Evolutionary conservation across 2,888 invertebrate species (phyloP).

Genomic region (Polyommatus icarus): DNA sequence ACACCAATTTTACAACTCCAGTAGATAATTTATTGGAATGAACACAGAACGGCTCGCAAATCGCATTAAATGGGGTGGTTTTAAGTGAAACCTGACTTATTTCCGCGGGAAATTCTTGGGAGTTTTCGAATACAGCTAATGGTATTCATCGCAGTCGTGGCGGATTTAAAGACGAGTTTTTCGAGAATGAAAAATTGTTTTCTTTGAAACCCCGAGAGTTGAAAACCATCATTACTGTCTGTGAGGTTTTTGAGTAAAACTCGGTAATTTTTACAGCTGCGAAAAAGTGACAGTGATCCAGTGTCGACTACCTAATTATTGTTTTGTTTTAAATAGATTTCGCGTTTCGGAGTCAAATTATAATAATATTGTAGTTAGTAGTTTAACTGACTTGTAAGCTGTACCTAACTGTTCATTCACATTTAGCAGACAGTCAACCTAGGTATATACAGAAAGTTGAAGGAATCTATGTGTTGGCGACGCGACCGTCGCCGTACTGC

Average conservation of each 20-base stretch:
- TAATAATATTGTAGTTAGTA: too few relatives aligned
- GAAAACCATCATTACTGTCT: background rate
- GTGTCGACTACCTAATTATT: too few relatives aligned
- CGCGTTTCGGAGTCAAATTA: too few relatives aligned
- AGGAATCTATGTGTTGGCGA: too few relatives aligned
- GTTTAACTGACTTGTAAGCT: too few relatives aligned
- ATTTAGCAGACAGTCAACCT: too few relatives aligned
- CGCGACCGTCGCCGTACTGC: too few relatives aligned
- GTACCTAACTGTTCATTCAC: too few relatives aligned
- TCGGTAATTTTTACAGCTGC: background rate
- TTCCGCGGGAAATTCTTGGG: constrained; percentile 12
- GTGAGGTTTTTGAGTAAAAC: constrained; percentile 10
- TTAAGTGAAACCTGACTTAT: constrained; percentile 10
- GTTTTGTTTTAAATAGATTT: too few relatives aligned
- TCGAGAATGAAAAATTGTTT: constrained; percentile 18
- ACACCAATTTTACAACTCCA: background rate
- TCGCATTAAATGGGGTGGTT: background rate
- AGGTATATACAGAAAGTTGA: too few relatives aligned
- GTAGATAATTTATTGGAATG: background rate
- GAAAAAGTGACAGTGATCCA: too few relatives aligned
- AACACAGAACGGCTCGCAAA: background rate
- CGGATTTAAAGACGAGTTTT: constrained; percentile 22
- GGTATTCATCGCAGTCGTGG: constrained; percentile 3
- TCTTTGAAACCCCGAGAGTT: background rate
- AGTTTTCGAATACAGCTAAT: constrained; percentile 21